Evolutionary conservation across 1,140 invertebrate species (phyloP), one percentile per base, ranked within the genome.

Genomic region (Leguminivora glycinivorella): DNA sequence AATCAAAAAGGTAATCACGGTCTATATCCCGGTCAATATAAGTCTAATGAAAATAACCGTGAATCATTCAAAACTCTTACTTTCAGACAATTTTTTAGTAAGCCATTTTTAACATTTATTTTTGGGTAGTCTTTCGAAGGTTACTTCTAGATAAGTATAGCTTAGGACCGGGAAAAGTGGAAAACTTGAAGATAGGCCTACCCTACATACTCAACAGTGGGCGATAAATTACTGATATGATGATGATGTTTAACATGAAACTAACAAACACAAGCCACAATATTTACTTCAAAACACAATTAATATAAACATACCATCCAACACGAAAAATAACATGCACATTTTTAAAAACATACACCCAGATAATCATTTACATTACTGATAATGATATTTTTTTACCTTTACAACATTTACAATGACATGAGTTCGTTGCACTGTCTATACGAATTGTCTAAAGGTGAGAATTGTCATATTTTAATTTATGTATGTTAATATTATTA

Each of bases 371-470:
- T 63, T 34, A 34, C 58, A 63, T 63, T n/a, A 52, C 14, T 63
- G 26, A 63, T 31, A 63, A 63, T 29, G 14, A 26, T 63, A 31
- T 63, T 17, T 63, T 63, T 63, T 29, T 63, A 17, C 29, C 58
- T 63, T 31, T 60, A n/a, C 56, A 63, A 63, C 17, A 17, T 63
- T 63, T 63, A 29, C 58, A 63, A 63, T 29, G 58, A 29, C 58
- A n/a, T 9, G 19, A 19, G 58, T 63, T 63, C 58, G 26, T 7
- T 63, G 58, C 31, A 63, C 58, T 63, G 5, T 29, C 24, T 60
- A 25, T 24, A 56, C 5, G 56, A 24, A 56, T 24, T 47, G 43
- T 47, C 43, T 47, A 17, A n/a, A 52, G 47, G 47, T 52, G 47
- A 52, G 7, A 52, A 52, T 22, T 43, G 19, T 52, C 47, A 52